Evolutionary conservation across 2,797 vertebrate species (phyloP), one percentile per base, ranked within the genome.

Genomic region (Platyrinchus mystaceus): DNA sequence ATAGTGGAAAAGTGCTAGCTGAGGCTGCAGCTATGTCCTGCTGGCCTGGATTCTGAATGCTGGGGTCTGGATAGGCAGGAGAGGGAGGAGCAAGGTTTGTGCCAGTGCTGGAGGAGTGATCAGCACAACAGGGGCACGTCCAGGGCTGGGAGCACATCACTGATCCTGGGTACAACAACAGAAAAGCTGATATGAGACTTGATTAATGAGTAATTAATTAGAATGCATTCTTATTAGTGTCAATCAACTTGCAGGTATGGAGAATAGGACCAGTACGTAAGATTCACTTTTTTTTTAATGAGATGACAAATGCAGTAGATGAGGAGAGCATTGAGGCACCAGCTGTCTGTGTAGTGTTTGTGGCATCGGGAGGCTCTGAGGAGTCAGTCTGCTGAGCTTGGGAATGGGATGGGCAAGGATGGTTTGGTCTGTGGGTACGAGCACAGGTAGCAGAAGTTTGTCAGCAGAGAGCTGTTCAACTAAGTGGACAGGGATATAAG

Each of bases 51-150:
- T 4, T 44, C 62, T 15, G 32, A 16, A n/a, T 17, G 53, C 62
- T 12, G 9, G 21, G 27, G 9, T 10, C 27, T 4, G 36, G 32
- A 24, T 8, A 4, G 23, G 37, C 68, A 16, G 76, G 41, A 22
- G 37, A 32, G 39, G 67, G 7, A 46, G 53, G 37, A 41, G 26
- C 0, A 1, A 10, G 10, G 5, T 28, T 10, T 6, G 37, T 39
- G 47, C 24, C 36, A 1, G 59, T 15, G 8, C 70, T 21, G 7
- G 12, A 11, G 66, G 47, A n/a, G 59, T 2, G 59, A 12, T 17
- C 16, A 2, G 43, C 3, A 2, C 2, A 3, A 11, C 0, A 0
- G 0, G 9, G 59, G 37, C 17, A 4, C 12, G 8, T 53, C 46
- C 28, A 6, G 66, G 30, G 9, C 47, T 20, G 77, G 43, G 34